Conservation (phyloP, 2,888 invertebrate genomes). For the Actias luna region DNA sequence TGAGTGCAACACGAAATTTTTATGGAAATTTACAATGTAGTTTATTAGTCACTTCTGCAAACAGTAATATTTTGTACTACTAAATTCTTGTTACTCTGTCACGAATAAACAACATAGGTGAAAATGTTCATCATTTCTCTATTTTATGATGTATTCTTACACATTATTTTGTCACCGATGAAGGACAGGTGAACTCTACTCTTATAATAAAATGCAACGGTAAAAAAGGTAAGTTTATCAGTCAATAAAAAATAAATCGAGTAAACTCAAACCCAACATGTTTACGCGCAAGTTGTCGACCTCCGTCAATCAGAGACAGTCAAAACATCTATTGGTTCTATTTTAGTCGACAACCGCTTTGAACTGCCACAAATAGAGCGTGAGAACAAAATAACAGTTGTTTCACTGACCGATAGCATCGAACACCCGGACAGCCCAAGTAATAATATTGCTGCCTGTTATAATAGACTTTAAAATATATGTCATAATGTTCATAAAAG, state of each 20-base stretch:
- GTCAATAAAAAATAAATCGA: conserved; percentile 4
- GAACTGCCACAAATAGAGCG: conserved; percentile 59
- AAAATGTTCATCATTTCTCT: no score
- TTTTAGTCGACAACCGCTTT: conserved; percentile 48
- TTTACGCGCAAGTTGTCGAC: conserved; percentile 17
- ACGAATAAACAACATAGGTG: not conserved
- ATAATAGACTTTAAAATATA: conserved; percentile 38
- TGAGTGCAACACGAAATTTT: not conserved
- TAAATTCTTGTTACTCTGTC: not conserved
- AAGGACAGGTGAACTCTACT: no score
- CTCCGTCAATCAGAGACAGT: conserved; percentile 34
- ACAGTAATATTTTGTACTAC: not conserved
- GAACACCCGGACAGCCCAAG: conserved; percentile 36
- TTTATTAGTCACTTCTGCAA: not conserved
- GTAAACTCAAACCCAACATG: not conserved
- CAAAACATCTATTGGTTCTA: conserved; percentile 46
- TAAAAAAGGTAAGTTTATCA: not conserved
- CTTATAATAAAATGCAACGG: not conserved
- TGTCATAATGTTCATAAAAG: conserved; percentile 30
- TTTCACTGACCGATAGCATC: conserved; percentile 43
- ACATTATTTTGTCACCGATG: no score
- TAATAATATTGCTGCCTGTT: conserved; percentile 17
- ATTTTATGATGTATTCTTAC: no score
- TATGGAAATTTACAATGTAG: not conserved
- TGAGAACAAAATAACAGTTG: conserved; percentile 59